Conservation (phyloP, 2,113 vertebrate genomes). For the Tragelaphus buxtoni region DNA sequence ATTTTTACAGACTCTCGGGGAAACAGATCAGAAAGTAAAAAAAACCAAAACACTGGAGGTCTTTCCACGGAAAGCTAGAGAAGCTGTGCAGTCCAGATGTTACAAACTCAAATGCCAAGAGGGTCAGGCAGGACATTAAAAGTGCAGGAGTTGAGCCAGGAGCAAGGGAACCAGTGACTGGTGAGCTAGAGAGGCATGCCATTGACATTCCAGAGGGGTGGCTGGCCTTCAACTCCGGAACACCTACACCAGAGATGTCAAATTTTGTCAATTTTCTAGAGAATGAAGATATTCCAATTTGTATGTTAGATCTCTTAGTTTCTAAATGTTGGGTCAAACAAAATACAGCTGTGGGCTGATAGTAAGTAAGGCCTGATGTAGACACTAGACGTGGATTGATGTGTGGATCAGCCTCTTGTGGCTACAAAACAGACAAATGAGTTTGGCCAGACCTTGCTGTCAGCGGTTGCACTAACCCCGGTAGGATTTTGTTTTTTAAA, state of each 20-base stretch:
- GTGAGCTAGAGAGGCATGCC: neutral
- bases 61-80: neutral
- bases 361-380: constrained; percentile 28
- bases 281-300: neutral
- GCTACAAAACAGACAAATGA: constrained; percentile 55
- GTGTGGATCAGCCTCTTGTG: neutral
- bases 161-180: neutral
- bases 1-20: neutral
- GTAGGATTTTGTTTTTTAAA: constrained; percentile 34
- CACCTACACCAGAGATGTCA: neutral
- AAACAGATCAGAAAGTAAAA: neutral
- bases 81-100: neutral
- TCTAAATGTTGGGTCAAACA: constrained; percentile 14
- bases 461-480: neutral
- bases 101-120: constrained; percentile 3
- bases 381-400: neutral
- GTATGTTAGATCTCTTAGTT: constrained; percentile 5
- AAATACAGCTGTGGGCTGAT: constrained; percentile 29
- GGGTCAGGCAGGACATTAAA: neutral
- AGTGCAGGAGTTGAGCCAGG: neutral
- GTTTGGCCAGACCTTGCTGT: constrained; percentile 57
- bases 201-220: neutral
- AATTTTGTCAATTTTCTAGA: constrained; percentile 8
- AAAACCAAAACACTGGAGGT: neutral
- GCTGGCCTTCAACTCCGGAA: neutral